phyloP scores from a whole-genome alignment of 2,797 vertebrate species.

The Tragopan temminckii region DNA sequence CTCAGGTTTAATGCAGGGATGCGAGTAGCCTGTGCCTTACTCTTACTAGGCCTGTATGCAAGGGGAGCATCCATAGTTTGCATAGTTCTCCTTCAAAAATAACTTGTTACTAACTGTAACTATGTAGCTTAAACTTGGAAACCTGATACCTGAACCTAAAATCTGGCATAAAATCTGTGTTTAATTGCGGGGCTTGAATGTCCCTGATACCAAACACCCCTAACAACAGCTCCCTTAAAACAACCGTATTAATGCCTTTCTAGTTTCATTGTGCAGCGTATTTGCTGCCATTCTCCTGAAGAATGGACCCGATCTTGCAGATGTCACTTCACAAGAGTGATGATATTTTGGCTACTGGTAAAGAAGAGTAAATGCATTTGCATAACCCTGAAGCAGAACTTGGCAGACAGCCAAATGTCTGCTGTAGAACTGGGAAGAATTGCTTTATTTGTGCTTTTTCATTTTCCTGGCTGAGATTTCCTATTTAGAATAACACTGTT shows the following conservation, averaged over 20 bases:
- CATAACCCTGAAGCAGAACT: neutral
- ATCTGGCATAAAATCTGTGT: neutral
- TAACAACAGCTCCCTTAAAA: neutral
- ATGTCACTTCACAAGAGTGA: neutral
- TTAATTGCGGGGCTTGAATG: neutral
- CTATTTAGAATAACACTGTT: accelerated
- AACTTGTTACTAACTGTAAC: neutral
- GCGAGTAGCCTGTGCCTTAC: neutral
- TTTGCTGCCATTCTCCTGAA: neutral
- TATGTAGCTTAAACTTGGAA: neutral
- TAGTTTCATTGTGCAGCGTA: neutral
- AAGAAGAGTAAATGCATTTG: conserved; percentile 45
- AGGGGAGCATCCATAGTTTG: neutral
- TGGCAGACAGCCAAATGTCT: conserved; percentile 45
- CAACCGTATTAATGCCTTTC: neutral
- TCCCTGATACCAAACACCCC: neutral
- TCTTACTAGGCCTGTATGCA: neutral
- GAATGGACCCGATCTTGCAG: neutral
- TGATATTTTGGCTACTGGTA: conserved; percentile 44
- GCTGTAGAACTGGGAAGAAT: neutral
- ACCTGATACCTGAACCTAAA: neutral
- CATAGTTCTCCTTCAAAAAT: neutral
- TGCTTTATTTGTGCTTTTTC: neutral
- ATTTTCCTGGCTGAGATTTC: neutral
- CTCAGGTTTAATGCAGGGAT: neutral